phyloP scores from a whole-genome alignment of 1,140 invertebrate genomes.

The Ladona fulva region DNA sequence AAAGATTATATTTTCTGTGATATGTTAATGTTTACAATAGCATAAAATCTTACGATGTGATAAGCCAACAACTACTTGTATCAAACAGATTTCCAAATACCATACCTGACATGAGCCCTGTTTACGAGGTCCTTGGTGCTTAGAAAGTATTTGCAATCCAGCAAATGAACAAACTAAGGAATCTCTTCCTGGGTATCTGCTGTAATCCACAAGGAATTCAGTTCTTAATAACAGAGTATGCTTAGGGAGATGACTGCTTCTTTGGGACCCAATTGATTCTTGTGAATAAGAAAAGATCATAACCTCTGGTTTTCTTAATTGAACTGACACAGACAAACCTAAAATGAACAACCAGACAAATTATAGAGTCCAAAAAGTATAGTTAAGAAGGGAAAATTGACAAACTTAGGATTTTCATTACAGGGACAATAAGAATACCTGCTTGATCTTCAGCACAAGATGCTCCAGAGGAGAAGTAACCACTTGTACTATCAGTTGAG shows the following conservation, averaged over 20 bases:
- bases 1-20: slow-evolving; percentile 22
- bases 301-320: slow-evolving; percentile 67
- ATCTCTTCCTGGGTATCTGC: slow-evolving; percentile 52
- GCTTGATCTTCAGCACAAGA: slow-evolving; percentile 28
- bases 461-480: slow-evolving; percentile 44
- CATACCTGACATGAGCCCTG: slow-evolving; percentile 7
- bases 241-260: not conserved
- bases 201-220: slow-evolving; percentile 65
- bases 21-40: slow-evolving; percentile 19
- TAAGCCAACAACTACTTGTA: too few species aligned
- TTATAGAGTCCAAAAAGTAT: not conserved
- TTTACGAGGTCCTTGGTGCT: slow-evolving; percentile 28
- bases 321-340: slow-evolving; percentile 56
- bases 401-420: too few species aligned
- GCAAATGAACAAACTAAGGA: slow-evolving; percentile 54
- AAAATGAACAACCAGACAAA: slow-evolving; percentile 19
- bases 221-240: slow-evolving; percentile 62
- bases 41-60: slow-evolving; percentile 17
- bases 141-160: slow-evolving; percentile 56
- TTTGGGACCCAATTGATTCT: slow-evolving; percentile 45
- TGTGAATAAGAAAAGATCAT: slow-evolving; percentile 62
- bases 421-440: slow-evolving; percentile 19
- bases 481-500: slow-evolving; percentile 47
- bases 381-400: too few species aligned
- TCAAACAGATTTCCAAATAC: not conserved